These are phyloP conservation scores for Sturnira hondurensis DNA, from an alignment of 2,113 vertebrate genomes.

Conservation along the genomic window DNA sequence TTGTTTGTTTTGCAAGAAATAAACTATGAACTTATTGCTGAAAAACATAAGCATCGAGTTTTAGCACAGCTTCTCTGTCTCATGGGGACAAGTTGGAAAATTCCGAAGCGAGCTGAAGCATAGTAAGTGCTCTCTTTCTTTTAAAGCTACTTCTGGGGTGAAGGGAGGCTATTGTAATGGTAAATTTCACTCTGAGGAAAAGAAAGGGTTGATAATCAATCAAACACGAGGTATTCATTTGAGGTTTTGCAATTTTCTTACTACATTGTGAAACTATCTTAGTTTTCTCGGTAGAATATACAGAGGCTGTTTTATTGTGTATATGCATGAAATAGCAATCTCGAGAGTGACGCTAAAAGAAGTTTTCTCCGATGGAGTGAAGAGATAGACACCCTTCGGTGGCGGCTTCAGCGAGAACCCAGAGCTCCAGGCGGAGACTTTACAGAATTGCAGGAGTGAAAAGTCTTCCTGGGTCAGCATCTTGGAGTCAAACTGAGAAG, in stretches of 20 bases:
- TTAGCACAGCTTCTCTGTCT: background rate
- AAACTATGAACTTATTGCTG: background rate
- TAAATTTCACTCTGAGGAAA: constrained; percentile 85
- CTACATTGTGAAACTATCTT: constrained; percentile 61
- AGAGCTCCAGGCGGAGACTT: constrained; percentile 1
- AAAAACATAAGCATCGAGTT: constrained; percentile 42
- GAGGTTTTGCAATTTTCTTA: constrained; percentile 68
- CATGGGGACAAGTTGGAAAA: constrained; percentile 71
- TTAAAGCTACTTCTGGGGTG: constrained; percentile 86
- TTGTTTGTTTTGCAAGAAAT: background rate
- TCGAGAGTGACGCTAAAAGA: background rate
- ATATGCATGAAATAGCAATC: background rate
- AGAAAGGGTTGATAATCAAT: constrained; percentile 83
- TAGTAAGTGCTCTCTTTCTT: constrained; percentile 84
- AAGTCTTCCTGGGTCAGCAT: background rate
- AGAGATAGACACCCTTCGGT: background rate
- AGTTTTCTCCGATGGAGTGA: background rate
- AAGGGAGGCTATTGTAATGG: constrained; percentile 93
- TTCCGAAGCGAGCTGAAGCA: constrained; percentile 71
- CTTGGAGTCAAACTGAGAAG: constrained; percentile 46
- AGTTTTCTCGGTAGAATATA: background rate
- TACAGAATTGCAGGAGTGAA: background rate
- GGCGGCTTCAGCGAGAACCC: background rate
- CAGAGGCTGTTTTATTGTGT: background rate
- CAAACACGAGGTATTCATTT: constrained; percentile 74